Base-by-base conservation (phyloP, 2,797 vertebrate genomes). In the Pygocentrus nattereri region DNA sequence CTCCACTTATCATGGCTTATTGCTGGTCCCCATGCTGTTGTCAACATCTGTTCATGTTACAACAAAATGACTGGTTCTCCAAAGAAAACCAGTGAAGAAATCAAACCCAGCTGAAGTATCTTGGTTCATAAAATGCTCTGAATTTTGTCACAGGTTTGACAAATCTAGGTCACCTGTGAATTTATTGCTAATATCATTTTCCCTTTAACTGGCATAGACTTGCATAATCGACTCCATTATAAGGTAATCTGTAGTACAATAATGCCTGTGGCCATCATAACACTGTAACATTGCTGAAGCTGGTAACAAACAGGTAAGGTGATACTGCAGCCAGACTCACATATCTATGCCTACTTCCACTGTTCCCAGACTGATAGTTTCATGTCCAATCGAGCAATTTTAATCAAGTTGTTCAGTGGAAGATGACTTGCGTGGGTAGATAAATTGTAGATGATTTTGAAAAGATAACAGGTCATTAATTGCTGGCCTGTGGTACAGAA, bases 111-210 rank as follows among this genome's bases (percentile, higher is more conserved):
- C 58, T 62, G n/a, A 44, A 41, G 23, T 54, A 75, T 65, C 77
- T 82, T 76, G 70, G 67, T 72, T 31, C 65, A 21, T 52, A 44
- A 78, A 38, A 76, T 10, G 54, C 81, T 64, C 54, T 54, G 27
- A 21, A 5, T 5, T 52, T 7, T 54, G 50, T 71, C 25, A 52
- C 25, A 52, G 18, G 69, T 3, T n/a, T 38, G 50, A 74, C 31
- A 74, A 23, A 30, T 38, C 52, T 74, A 25, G 71, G 71, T 59
- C 54, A 74, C 31, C 10, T 58, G 11, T 34, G 10, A 38, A 15
- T 19, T 72, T 30, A 52, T 21, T 31, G 8, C 21, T 41, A 56
- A 38, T 41, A 59, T 59, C n/a, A 18, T 41, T 15, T 38, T 58
- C 31, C 21, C 10, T 23, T 41, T 41, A 52, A 31, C 52, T 25